phyloP scores from a whole-genome alignment of 1,140 invertebrate species.

The Bombyx mandarina region DNA sequence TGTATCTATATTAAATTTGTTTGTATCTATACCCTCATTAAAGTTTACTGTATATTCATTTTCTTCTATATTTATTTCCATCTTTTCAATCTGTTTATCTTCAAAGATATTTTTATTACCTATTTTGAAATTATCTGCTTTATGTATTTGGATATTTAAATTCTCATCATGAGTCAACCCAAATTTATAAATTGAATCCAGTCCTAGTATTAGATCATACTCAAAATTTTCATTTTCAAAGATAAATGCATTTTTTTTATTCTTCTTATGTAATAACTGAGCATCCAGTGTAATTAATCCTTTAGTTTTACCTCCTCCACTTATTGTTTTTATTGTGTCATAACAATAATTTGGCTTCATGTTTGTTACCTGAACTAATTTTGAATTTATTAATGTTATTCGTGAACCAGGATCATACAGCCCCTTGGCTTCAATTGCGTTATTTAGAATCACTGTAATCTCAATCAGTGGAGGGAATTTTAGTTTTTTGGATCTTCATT shows the following conservation, averaged over 20 bases:
- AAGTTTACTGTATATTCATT: constrained; percentile 6
- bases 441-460: no score
- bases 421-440: no score
- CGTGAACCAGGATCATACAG: no score
- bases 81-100: not conserved
- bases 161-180: constrained; percentile 2
- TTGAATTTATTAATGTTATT: no score
- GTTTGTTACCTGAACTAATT: no score
- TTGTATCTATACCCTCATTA: constrained; percentile 31
- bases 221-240: constrained; percentile 1
- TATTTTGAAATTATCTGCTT: not conserved
- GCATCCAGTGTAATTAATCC: not conserved
- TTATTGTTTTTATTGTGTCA: no score
- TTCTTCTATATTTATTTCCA: not conserved
- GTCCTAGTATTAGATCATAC: constrained; percentile 5
- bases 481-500: no score
- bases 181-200: constrained; percentile 5
- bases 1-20: constrained; percentile 25
- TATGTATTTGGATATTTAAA: constrained; percentile 1
- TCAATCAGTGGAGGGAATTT: no score
- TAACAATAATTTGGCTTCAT: no score
- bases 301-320: no score
- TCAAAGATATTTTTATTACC: not conserved
- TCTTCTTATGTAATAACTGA: not conserved
- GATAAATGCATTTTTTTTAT: not conserved